Conservation (phyloP, 2,113 vertebrate species). For the Leucosticte australis region DNA sequence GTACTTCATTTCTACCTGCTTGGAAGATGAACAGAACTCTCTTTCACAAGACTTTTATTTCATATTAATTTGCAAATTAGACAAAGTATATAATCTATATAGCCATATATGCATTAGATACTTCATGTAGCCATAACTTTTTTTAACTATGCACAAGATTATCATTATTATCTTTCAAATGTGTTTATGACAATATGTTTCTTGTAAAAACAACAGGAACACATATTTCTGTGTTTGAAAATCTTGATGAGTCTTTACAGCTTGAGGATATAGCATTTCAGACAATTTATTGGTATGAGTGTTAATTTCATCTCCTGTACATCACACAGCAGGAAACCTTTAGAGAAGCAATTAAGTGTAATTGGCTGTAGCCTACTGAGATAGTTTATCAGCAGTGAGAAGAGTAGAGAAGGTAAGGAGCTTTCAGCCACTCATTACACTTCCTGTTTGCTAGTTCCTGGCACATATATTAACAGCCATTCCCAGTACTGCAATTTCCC, state of each 20-base stretch:
- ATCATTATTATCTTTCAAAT: neutral
- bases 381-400: neutral
- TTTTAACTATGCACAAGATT: neutral
- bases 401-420: neutral
- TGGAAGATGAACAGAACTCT: neutral
- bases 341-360: neutral
- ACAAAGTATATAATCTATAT: neutral
- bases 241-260: neutral
- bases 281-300: neutral
- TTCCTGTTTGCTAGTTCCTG: neutral
- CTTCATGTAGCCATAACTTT: neutral
- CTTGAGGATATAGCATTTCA: neutral
- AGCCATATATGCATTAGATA: too few relatives aligned
- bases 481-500: neutral
- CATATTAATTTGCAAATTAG: neutral
- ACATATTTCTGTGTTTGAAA: neutral
- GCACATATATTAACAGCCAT: neutral
- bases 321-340: neutral
- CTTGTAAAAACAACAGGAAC: neutral
- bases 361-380: neutral
- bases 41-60: neutral
- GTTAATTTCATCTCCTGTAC: neutral
- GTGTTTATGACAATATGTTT: neutral
- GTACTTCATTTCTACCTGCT: neutral
- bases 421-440: neutral